Base-by-base conservation (phyloP, 2,113 vertebrate genomes). In the Otolemur garnettii region DNA sequence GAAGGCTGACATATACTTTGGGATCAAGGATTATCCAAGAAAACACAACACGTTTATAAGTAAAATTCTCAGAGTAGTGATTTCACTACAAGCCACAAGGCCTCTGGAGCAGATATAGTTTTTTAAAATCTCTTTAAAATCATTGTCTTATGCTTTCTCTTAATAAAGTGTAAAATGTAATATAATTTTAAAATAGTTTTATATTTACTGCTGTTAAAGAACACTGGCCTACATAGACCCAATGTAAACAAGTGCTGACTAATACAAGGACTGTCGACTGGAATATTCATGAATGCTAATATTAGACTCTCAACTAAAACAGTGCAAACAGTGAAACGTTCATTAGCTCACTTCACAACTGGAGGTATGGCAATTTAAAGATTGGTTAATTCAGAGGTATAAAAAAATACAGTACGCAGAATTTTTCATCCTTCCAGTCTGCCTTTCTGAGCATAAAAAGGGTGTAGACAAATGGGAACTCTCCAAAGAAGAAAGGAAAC, bases 101-200 rank as follows among this genome's bases (percentile, higher is more conserved):
- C 0, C 4, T 84, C 33, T 64, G 38, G 35, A 64, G 4, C 14
- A 92, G 77, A 83, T 14, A 78, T 2, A 83, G n/a, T 45, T 79
- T 69, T 15, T 50, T 8, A 79, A 45, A 87, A 57, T 26, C 26
- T 45, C 33, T 66, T 83, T 50, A 50, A 86, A 75, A 38, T 0
- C 1, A 78, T 30, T 86, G 2, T 0, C 64, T 75, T 84, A 35
- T 38, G 30, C n/a, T 84, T 84, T 13, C 38, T 42, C 50, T 92
- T 93, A 85, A 82, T 53, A 68, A 90, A 83, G 68, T 28, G 19
- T 87, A 66, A 81, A 62, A 69, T 60, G 68, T 35, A 78, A 74
- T 45, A 35, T 92, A 62, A 50, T 69, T 92, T 84, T 42, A 33
- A 82, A 33, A 82, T 10, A 71, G 38, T 87, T 71, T 28, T 62